Percentiles rank a stretch among this genome's conserved stretches.
Evolutionary conservation across 2,888 invertebrate species (phyloP).

Genomic region (Diarsia mendica): DNA sequence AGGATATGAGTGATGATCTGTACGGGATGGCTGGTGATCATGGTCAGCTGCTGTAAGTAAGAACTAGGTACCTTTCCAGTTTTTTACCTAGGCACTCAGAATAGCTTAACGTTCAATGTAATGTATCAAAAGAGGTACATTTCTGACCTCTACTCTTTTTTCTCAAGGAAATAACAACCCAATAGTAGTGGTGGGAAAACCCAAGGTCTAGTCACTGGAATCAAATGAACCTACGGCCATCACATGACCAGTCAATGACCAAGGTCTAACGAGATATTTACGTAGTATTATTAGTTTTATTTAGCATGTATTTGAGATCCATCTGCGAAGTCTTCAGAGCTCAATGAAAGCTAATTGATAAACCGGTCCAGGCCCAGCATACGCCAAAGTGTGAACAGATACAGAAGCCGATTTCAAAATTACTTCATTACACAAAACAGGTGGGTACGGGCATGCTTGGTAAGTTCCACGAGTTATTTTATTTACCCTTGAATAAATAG

Average conservation of each 20-base stretch:
- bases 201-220: neutral
- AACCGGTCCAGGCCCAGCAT: conserved; percentile 27
- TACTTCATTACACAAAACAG: conserved; percentile 1
- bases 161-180: neutral
- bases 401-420: conserved; percentile 32
- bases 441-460: neutral
- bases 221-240: neutral
- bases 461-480: conserved; percentile 30
- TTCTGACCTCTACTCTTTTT: neutral
- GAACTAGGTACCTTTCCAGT: neutral
- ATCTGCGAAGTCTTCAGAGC: neutral
- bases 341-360: conserved; percentile 26
- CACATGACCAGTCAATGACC: neutral
- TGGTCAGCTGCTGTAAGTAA: neutral
- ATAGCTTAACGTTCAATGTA: neutral
- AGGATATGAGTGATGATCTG: neutral
- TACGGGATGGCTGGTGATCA: neutral
- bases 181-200: neutral
- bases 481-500: conserved; percentile 41
- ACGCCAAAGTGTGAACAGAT: conserved; percentile 18
- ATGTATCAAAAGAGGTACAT: neutral
- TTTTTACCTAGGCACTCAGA: neutral
- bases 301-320: neutral
- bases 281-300: neutral
- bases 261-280: conserved; percentile 1